phyloP scores from a whole-genome alignment of 1,140 invertebrate species.

The Dendroctonus ponderosae region DNA sequence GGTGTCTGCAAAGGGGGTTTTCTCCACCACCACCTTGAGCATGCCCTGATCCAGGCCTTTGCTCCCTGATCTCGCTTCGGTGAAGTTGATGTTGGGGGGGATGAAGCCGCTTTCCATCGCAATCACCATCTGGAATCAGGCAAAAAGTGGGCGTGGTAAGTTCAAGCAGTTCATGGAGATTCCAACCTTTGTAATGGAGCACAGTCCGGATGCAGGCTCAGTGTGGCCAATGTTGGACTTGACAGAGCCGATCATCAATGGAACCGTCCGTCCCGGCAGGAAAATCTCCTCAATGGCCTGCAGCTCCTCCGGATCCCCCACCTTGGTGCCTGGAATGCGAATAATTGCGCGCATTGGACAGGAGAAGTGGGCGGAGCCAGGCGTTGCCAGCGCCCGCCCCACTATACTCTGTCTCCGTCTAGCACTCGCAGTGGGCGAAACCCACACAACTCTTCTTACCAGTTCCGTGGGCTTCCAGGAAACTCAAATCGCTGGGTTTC shows the following conservation, averaged over 20 bases:
- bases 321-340: constrained; percentile 59
- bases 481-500: constrained; percentile 68
- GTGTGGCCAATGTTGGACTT: constrained; percentile 94
- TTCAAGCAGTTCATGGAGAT: too few relatives aligned
- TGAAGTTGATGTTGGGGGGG: constrained; percentile 79
- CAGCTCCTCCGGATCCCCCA: constrained; percentile 86
- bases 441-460: constrained; percentile 47
- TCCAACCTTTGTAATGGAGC: constrained; percentile 82
- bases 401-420: background rate
- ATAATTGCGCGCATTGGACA: background rate
- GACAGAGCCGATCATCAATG: constrained; percentile 82
- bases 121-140: constrained; percentile 51
- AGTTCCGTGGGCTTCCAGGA: constrained; percentile 91
- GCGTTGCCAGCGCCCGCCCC: too few relatives aligned
- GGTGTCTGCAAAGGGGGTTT: constrained; percentile 58
- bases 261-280: constrained; percentile 63
- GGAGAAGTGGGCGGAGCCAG: too few relatives aligned
- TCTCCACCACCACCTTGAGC: constrained; percentile 68
- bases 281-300: constrained; percentile 82
- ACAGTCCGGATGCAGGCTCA: constrained; percentile 85
- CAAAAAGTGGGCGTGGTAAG: too few relatives aligned
- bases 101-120: constrained; percentile 74
- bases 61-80: constrained; percentile 70
- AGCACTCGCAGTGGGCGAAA: background rate
- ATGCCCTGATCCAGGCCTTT: constrained; percentile 67